Conservation (phyloP, 2,888 invertebrate genomes). For the Cepaea hortensis region DNA sequence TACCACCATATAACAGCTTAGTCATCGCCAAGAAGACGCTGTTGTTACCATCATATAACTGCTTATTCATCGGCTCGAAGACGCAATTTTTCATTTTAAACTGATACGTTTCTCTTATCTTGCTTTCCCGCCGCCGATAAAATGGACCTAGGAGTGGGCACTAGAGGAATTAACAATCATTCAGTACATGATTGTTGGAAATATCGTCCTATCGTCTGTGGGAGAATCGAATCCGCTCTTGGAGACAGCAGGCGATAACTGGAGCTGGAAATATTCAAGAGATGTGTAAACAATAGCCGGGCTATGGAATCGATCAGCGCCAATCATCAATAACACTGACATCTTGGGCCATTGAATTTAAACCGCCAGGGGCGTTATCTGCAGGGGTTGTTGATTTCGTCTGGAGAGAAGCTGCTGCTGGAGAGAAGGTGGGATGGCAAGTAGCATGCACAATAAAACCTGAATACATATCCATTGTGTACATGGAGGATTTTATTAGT, state of each 20-base stretch:
- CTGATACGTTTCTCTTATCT: not conserved
- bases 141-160: not conserved
- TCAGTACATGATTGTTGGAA: not conserved
- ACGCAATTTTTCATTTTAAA: not conserved
- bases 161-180: not conserved
- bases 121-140: not conserved
- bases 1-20: not conserved
- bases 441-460: no score
- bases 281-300: slow-evolving; percentile 24
- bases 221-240: slow-evolving; percentile 1
- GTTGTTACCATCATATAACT: not conserved
- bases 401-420: not conserved
- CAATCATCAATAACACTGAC: slow-evolving; percentile 16
- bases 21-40: not conserved
- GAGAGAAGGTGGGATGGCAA: no score
- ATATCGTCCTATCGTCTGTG: not conserved
- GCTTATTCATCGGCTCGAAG: no score
- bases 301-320: slow-evolving; percentile 16
- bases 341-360: slow-evolving; percentile 3
- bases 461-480: no score
- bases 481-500: no score
- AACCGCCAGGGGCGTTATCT: slow-evolving; percentile 9
- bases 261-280: slow-evolving; percentile 22
- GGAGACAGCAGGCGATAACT: slow-evolving; percentile 12
- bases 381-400: not conserved